These are phyloP conservation scores for Ptilorrhoa leucosticta DNA, from an alignment of 2,113 vertebrate genomes.

Conservation along the genomic window DNA sequence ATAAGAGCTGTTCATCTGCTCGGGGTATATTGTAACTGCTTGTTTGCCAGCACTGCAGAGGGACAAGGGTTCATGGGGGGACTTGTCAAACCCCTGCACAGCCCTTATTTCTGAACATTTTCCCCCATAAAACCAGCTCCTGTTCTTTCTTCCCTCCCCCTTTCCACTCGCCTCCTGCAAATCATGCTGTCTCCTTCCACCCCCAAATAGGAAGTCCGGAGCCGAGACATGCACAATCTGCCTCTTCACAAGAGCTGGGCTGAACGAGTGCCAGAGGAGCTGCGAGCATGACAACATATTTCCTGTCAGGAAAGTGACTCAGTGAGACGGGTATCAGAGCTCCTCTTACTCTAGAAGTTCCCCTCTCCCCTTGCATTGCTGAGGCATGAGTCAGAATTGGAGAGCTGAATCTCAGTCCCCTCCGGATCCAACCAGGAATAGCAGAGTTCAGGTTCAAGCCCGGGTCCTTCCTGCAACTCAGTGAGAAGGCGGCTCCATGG, in stretches of 20 bases:
- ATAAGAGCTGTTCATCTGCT: not conserved
- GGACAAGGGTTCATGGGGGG: not conserved
- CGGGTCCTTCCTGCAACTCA: not conserved
- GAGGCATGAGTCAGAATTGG: conserved; percentile 67
- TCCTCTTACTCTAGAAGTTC: conserved; percentile 61
- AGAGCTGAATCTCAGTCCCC: conserved; percentile 3
- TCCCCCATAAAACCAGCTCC: not conserved
- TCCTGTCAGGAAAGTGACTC: conserved; percentile 72
- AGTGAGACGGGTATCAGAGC: conserved; percentile 59
- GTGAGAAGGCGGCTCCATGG: rapidly evolving
- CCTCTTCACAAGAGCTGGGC: conserved; percentile 70
- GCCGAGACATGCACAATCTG: conserved; percentile 69
- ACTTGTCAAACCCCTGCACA: not conserved
- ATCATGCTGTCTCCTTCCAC: conserved; percentile 39
- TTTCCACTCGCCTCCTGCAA: conserved; percentile 15
- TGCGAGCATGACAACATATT: conserved; percentile 70
- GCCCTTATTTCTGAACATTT: not conserved
- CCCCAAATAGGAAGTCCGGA: conserved; percentile 63
- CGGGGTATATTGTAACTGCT: not conserved
- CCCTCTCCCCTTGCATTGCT: conserved; percentile 7
- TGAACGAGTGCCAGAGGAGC: conserved; percentile 66
- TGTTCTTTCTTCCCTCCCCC: not conserved
- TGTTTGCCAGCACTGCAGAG: not conserved
- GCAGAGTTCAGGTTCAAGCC: not conserved
- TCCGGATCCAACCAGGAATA: not conserved